phyloP scores from a whole-genome alignment of 2,113 vertebrate genomes.

The Corynorhinus townsendii region DNA sequence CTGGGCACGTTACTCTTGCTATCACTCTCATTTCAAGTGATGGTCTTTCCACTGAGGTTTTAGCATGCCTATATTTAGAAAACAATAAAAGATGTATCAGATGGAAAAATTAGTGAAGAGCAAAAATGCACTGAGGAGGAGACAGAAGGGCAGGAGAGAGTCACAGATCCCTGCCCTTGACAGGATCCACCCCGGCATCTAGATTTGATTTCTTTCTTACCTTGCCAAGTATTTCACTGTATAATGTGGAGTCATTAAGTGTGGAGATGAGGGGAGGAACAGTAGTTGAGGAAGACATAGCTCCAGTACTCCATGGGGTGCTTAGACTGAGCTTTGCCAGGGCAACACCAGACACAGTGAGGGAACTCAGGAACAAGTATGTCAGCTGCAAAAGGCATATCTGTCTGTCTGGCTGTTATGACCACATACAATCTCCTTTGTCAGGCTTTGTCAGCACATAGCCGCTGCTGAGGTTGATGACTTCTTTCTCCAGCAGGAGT shows the following conservation, averaged over 20 bases:
- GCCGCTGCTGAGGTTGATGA: background rate
- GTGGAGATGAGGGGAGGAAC: background rate
- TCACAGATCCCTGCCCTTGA: background rate
- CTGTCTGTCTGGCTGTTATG: background rate
- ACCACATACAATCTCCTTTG: background rate
- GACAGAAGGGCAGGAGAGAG: constrained; percentile 3
- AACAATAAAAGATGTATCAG: constrained; percentile 60
- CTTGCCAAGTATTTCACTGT: constrained; percentile 12
- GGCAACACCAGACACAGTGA: background rate
- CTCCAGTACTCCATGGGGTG: background rate
- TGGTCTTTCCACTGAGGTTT: constrained; percentile 66
- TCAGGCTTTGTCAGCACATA: background rate
- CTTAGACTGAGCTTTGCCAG: background rate
- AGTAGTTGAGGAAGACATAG: constrained; percentile 17
- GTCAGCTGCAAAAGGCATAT: background rate
- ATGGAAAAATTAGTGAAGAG: constrained; percentile 44
- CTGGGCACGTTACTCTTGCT: constrained; percentile 72
- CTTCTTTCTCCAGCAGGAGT: background rate
- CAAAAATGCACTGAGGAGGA: background rate
- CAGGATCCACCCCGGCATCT: background rate
- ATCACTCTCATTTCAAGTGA: constrained; percentile 66
- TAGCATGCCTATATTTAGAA: constrained; percentile 68
- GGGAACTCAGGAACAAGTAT: background rate
- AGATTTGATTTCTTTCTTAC: constrained; percentile 22
- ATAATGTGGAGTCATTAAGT: background rate